Evolutionary conservation across 2,888 invertebrate genomes (phyloP), one percentile per base, ranked within the genome.

Genomic region (Aquatica leii): DNA sequence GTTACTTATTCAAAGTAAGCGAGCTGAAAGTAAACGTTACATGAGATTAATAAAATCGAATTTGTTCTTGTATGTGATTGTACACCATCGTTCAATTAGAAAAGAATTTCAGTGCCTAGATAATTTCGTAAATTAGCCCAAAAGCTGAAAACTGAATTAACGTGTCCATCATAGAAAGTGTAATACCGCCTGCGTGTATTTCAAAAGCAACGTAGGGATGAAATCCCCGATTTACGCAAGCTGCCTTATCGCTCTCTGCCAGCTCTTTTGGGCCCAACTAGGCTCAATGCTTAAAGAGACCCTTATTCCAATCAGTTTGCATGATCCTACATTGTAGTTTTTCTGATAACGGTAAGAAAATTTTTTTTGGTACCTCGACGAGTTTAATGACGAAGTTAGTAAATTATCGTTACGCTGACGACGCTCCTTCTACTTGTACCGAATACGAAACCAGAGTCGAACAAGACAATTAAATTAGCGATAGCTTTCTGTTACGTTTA

Each of bases 311-410:
- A 77, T 77, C 78, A 75, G 76, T 74, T 71, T 73, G 77, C 75
- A 79, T 78, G 78, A 78, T 79, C 78, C 78, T 78, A 77, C 73
- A 71, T 75, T 77, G 76, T 74, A 75, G 72, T 75, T 73, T 69
- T 69, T 66, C 72, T 74, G 67, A 69, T 67, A 67, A 69, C 65
- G 57, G 55, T 59, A 55, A 41, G 56, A 64, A 64, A 59, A 64
- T 64, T 64, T 55, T 55, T 35, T 46, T 18, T 17, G 50, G 20
- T 58, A 58, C 46, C 50, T 54, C 46, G 46, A 21, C 60, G 53
- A 57, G 54, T 53, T 63, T 65, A 67, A 67, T 67, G 69, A 69
- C 66, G 24, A 24, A 66, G 69, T 69, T 69, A 69, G 69, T 69
- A 65, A 69, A 67, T 69, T 69, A 66, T 69, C 63, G 56, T 65